Percentiles rank a stretch among this genome's conserved stretches.
Conservation (phyloP, 1,140 invertebrate genomes). For the Ceratitis capitata region DNA sequence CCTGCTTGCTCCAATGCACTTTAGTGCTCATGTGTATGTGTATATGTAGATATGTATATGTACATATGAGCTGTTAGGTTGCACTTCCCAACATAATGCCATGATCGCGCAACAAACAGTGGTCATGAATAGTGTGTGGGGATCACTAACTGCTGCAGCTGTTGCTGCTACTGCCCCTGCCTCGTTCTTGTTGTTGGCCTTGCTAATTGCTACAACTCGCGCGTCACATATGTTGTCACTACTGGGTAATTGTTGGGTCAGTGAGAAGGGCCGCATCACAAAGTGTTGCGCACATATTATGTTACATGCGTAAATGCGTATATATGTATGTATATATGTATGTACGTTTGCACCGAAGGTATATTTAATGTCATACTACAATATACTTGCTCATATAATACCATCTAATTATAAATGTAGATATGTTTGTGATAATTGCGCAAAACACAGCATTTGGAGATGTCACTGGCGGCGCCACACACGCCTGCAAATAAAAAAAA, state of each 20-base stretch:
- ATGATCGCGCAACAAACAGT: slow-evolving; percentile 1
- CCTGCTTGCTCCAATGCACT: not conserved
- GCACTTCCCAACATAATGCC: not conserved
- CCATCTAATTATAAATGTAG: not conserved
- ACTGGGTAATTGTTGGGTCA: slow-evolving; percentile 21
- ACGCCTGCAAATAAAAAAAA: not conserved
- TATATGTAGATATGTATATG: not conserved
- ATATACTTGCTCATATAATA: not conserved
- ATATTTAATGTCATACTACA: not conserved
- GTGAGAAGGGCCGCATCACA: not conserved
- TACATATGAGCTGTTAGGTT: not conserved
- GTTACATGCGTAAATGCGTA: not conserved
- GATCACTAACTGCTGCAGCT: not conserved
- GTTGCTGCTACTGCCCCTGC: not conserved
- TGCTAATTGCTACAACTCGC: slow-evolving; percentile 10
- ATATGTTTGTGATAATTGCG: not conserved
- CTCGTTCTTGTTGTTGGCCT: not conserved
- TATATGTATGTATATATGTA: not conserved
- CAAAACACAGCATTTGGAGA: not conserved
- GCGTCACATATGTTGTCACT: slow-evolving; percentile 6
- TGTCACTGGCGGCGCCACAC: not conserved
- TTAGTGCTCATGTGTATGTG: not conserved
- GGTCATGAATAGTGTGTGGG: not conserved
- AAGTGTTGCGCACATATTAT: slow-evolving; percentile 29
- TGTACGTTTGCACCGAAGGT: not conserved